Base-by-base conservation (phyloP, 2,113 vertebrate species). In the Guaruba guarouba region DNA sequence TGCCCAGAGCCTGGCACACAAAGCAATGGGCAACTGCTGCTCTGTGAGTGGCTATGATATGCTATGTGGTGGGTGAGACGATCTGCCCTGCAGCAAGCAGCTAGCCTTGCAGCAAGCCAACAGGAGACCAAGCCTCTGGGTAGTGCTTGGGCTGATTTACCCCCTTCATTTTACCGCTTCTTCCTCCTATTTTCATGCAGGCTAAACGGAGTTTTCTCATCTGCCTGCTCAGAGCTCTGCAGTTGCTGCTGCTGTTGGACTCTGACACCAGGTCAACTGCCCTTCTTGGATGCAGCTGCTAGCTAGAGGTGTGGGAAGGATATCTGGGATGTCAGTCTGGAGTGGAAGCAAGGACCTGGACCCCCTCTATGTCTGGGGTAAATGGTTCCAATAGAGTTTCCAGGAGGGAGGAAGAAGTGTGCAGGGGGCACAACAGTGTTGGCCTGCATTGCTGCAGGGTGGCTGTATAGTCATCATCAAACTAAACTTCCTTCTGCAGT, bases 1-100 rank as follows among this genome's bases (percentile, higher is more conserved):
- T 1, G 2, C 46, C n/a, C 13, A 15, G 49, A 39, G n/a, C 55
- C 74, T 33, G 29, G 22, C 39, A 57, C 0, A 0, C 0, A 0
- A 27, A 64, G 43, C 46, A 18, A 0, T 1, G 33, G 1, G 13
- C 51, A 44, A 9, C 55, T 9, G 2, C 39, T 0, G 13, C 62
- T 10, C 23, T 11, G 33, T 3, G 1, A 10, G 13, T 35, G 22
- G 17, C 19, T 77, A 5, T 33, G 68, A 9, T 37, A 2, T n/a
- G 27, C 29, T n/a, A 12, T 3, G 3, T 25, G 28, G 35, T 19
- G 43, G 28, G 27, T 19, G 37, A 41, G 44, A 57, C 0, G 1
- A 64, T 14, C 49, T 61, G 37, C 49, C 37, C 41, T 67, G 64
- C 23, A n/a, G 31, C 20, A n/a, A n/a, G 55, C 55, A n/a, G 55